Evolutionary conservation across 92 coral and sea anemone species (phyloP), one percentile per base, ranked within the genome.

Genomic region (Ricordea florida): DNA sequence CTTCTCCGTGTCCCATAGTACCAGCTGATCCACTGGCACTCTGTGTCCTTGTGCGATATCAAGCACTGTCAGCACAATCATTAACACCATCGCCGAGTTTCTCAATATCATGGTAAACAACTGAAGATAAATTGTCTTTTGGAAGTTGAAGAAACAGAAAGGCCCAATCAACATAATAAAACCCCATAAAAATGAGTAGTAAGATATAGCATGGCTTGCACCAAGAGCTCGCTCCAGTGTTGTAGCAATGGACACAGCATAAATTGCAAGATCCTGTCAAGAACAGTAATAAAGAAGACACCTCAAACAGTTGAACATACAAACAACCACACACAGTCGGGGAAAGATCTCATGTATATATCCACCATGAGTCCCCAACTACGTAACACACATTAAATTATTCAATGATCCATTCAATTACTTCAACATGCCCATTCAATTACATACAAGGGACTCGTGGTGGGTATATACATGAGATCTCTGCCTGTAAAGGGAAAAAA

Each of bases 111-210:
- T 89, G 4, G 93, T 89, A 50, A 77, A 85, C 62, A 89, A 28
- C 69, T 89, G 93, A 62, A 89, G 83, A 32, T 69, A 22, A 20
- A 72, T 84, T 10, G 93, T 88, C 47, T 88, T 88, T 88, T 88
- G 90, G 63, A 88, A 88, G 49, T 72, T 88, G 61, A 88, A 88
- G 69, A 88, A 88, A 56, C 93, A 88, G 60, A 88, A 88, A 30
- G 93, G 93, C 27, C 93, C 93, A 31, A 88, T 88, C 25, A 88
- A 47, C 72, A 86, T 79, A 30, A 88, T 36, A 22, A 88, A 88
- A 0, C 93, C 93, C 75, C 85, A 79, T 5, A 88, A 84, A 53
- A 88, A 88, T 17, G 93, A 84, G 31, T 84, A 88, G 43, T 88
- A 88, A 13, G 93, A 88, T 22, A 84, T 78, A 4, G 57, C 85